A percentile compares a stretch with the other conserved stretches of the same genome.
These are phyloP conservation scores for Thripadectes ignobilis DNA, from an alignment of 2,797 vertebrate genomes.

Conservation along the genomic window DNA sequence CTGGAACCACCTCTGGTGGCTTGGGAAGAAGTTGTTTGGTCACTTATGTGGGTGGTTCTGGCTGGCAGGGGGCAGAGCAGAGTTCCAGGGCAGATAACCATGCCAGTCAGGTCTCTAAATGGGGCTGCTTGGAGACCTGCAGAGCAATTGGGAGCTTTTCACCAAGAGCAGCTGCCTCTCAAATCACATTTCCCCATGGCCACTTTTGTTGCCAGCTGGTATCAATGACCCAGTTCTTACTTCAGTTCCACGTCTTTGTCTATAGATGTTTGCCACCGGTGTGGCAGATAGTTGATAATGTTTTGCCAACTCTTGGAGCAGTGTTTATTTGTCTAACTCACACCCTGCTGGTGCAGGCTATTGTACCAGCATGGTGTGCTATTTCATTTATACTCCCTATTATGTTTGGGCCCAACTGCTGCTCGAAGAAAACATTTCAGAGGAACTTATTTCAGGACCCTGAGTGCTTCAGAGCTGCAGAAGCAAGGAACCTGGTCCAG, in stretches of 20 bases:
- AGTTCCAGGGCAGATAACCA: background rate
- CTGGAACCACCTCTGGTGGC: background rate
- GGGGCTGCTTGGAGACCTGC: background rate
- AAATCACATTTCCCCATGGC: background rate
- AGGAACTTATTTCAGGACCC: background rate
- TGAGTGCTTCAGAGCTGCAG: background rate
- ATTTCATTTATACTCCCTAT: background rate
- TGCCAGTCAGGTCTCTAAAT: rapidly evolving
- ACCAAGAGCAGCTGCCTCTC: background rate
- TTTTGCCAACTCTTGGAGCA: background rate
- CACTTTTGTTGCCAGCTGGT: background rate
- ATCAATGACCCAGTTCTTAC: background rate
- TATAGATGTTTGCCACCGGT: background rate
- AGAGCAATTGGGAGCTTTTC: background rate
- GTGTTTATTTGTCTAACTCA: conserved; percentile 18
- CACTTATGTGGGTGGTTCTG: background rate
- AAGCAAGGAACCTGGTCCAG: background rate
- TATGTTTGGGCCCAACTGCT: background rate
- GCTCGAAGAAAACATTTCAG: background rate
- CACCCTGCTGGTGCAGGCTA: background rate
- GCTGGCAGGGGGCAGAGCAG: background rate
- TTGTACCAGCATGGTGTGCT: background rate
- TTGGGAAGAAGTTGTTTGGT: background rate
- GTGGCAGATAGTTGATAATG: background rate
- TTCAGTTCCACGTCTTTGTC: background rate